Base-by-base conservation (phyloP, 2,113 vertebrate species). In the Origma solitaria region DNA sequence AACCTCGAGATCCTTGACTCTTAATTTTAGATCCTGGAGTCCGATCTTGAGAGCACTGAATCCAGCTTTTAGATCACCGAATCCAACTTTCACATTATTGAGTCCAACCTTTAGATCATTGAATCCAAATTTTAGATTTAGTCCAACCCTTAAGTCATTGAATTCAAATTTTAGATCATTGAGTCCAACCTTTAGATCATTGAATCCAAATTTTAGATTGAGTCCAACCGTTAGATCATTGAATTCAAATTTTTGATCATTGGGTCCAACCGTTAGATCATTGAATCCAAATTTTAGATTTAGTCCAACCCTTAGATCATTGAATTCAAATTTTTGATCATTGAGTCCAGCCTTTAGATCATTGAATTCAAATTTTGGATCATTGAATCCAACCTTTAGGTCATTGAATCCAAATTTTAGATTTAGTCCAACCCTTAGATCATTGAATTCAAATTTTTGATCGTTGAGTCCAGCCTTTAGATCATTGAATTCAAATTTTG, bases 41-140 rank as follows among this genome's bases (percentile, higher is more conserved):
- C 19, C 47, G 27, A 13, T 5, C 11, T 37, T 58, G 2, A 30
- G 25, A 23, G 37, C 5, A 28, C 9, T 5, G 47, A n/a, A 3
- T n/a, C 30, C 57, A 33, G 16, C 6, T 9, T 47, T 60, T 0
- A 8, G 28, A 16, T 77, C 7, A 10, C 6, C 0, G 15, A 49
- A 5, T 42, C 10, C 61, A 42, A 4, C 9, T 3, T 64, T 64
- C 2, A 64, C 30, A 21, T 50, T 3, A 5, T 22, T 0, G 13
- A 57, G 3, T 58, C 54, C 54, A 49, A 5, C 9, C 3, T 47
- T 60, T 0, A 8, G 28, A 16, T 77, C 7, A 10, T 8, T 0
- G 15, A 49, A 5, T 42, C 10, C 61, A 42, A 4, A 13, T 3
- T 64, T 40, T 21, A 62, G 23, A 16, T 6, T 0, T 47, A 44